These are phyloP conservation scores for Onthophagus sagittarius DNA, from an alignment of 2,888 invertebrate genomes.

Conservation along the genomic window DNA sequence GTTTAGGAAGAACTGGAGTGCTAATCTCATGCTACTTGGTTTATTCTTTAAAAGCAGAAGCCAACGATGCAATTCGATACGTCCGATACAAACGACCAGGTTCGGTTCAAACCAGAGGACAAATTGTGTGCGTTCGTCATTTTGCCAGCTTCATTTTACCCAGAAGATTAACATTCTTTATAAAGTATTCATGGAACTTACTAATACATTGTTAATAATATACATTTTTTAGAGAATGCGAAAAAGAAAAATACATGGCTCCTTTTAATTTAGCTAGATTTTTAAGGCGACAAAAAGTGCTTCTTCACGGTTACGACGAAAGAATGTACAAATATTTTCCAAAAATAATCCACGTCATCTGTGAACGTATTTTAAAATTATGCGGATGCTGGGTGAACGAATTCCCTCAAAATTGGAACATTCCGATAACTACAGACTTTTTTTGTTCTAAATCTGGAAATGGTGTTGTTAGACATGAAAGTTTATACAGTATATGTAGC, in stretches of 20 bases:
- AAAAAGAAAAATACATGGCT: constrained; percentile 48
- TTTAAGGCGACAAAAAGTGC: constrained; percentile 65
- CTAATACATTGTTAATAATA: neutral
- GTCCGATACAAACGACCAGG: constrained; percentile 72
- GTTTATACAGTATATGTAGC: constrained; percentile 40
- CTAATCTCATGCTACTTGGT: constrained; percentile 83
- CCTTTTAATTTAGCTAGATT: constrained; percentile 70
- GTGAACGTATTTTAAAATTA: constrained; percentile 70
- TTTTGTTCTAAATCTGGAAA: constrained; percentile 43
- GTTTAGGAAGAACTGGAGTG: constrained; percentile 80
- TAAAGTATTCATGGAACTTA: constrained; percentile 51
- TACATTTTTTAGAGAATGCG: constrained; percentile 42
- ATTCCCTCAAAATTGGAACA: constrained; percentile 51
- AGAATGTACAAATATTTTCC: constrained; percentile 71
- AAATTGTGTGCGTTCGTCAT: constrained; percentile 76
- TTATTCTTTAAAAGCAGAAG: constrained; percentile 69
- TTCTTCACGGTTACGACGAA: constrained; percentile 76
- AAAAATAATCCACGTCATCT: constrained; percentile 74
- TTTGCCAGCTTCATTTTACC: constrained; percentile 78
- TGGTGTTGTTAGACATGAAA: constrained; percentile 39
- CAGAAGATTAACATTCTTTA: constrained; percentile 68
- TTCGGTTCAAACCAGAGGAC: constrained; percentile 78
- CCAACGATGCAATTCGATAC: constrained; percentile 76
- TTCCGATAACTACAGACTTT: constrained; percentile 59
- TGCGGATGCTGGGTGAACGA: constrained; percentile 62